phyloP scores from a whole-genome alignment of 1,140 invertebrate genomes.

The Leptinotarsa texana region DNA sequence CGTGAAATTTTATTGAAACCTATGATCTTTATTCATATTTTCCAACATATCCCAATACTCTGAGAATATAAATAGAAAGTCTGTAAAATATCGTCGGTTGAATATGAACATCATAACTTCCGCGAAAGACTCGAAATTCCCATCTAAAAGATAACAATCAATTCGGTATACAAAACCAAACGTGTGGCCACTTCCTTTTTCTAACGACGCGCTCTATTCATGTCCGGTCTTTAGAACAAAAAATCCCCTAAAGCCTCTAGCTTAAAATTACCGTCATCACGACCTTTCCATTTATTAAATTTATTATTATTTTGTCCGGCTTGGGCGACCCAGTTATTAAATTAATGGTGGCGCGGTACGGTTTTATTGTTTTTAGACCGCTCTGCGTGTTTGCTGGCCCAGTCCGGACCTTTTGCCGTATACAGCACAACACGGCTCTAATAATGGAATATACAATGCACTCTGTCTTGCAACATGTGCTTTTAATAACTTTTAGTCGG shows the following conservation, averaged over 20 bases:
- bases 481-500: constrained; percentile 31
- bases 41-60: no score
- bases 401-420: constrained; percentile 9
- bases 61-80: no score
- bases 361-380: constrained; percentile 3
- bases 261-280: constrained; percentile 13
- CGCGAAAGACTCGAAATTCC: no score
- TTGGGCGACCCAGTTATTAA: constrained; percentile 8
- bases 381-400: neutral
- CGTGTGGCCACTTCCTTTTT: neutral
- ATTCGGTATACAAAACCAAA: neutral
- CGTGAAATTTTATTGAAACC: no score
- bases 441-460: constrained; percentile 40
- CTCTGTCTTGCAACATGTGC: constrained; percentile 38
- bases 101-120: no score
- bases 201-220: neutral
- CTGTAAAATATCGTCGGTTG: no score
- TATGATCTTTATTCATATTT: no score
- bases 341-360: neutral
- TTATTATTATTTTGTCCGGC: neutral
- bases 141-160: neutral
- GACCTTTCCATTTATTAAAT: constrained; percentile 8
- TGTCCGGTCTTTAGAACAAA: neutral
- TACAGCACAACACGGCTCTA: constrained; percentile 34
- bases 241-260: neutral